phyloP scores from a whole-genome alignment of 2,888 invertebrate genomes.

The Hololepta plana region DNA sequence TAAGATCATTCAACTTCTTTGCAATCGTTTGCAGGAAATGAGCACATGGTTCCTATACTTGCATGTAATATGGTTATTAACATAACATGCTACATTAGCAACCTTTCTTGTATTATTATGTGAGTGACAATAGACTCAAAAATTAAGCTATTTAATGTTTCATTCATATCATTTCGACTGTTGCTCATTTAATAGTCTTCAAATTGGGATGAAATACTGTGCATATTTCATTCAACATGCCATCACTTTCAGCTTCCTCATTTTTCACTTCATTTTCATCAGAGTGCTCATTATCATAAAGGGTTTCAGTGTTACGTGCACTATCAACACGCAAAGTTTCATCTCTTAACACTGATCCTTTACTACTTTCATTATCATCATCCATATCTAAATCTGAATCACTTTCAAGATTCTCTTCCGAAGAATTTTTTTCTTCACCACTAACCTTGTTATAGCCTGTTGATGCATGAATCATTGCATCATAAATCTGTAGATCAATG shows the following conservation, averaged over 20 bases:
- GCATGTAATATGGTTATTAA: slow-evolving; percentile 71
- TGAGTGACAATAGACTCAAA: slow-evolving; percentile 46
- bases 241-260: slow-evolving; percentile 14
- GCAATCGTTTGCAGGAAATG: slow-evolving; percentile 64
- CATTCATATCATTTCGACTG: slow-evolving; percentile 71
- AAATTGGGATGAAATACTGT: slow-evolving; percentile 59
- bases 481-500: slow-evolving; percentile 35
- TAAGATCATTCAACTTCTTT: slow-evolving; percentile 43
- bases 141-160: slow-evolving; percentile 49
- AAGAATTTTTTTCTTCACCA: slow-evolving; percentile 8
- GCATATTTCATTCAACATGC: slow-evolving; percentile 68
- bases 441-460: slow-evolving; percentile 9
- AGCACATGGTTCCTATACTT: slow-evolving; percentile 76
- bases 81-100: slow-evolving; percentile 71
- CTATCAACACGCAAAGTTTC: too few species aligned
- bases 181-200: slow-evolving; percentile 63
- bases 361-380: slow-evolving; percentile 1
- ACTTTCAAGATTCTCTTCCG: slow-evolving; percentile 5
- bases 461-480: slow-evolving; percentile 34
- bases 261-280: slow-evolving; percentile 9
- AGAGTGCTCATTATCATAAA: slow-evolving; percentile 7
- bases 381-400: slow-evolving; percentile 4
- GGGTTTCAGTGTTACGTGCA: too few species aligned
- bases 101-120: slow-evolving; percentile 46
- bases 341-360: slow-evolving; percentile 1